A percentile compares a stretch with the other conserved stretches of the same genome.
Conservation (phyloP, 2,797 vertebrate genomes). For the Sardinella longiceps region DNA sequence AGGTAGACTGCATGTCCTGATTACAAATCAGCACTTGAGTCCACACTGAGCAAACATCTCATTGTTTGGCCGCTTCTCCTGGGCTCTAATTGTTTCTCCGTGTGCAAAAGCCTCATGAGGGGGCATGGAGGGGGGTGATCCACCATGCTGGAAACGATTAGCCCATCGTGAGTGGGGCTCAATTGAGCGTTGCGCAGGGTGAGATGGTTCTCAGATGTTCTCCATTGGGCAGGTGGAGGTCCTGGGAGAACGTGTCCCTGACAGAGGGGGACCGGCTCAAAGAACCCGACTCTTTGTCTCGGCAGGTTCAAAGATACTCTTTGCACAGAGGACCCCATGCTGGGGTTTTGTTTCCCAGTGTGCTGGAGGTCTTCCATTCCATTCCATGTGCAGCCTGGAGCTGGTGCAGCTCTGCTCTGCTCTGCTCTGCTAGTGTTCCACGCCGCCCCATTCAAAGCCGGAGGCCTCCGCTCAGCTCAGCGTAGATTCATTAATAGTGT, state of each 20-base stretch:
- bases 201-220: constrained; percentile 77
- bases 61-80: constrained; percentile 69
- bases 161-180: constrained; percentile 68
- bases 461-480: not conserved
- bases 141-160: constrained; percentile 78
- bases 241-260: constrained; percentile 43
- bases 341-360: constrained; percentile 12
- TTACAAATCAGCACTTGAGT: constrained; percentile 54
- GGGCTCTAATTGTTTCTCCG: constrained; percentile 74
- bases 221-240: constrained; percentile 58
- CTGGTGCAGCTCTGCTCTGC: not conserved
- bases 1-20: constrained; percentile 60
- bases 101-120: constrained; percentile 62
- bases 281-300: constrained; percentile 39
- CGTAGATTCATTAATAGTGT: not conserved
- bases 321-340: constrained; percentile 42
- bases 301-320: too few relatives aligned
- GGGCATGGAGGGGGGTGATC: constrained; percentile 55
- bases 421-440: not conserved
- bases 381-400: not conserved
- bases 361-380: constrained; percentile 18
- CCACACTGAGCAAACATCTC: constrained; percentile 70
- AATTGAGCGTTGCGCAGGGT: constrained; percentile 71
- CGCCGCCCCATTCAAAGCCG: not conserved
- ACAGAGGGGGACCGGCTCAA: constrained; percentile 27